Conservation (phyloP, 2,888 invertebrate genomes). For the Mimachlamys varia region DNA sequence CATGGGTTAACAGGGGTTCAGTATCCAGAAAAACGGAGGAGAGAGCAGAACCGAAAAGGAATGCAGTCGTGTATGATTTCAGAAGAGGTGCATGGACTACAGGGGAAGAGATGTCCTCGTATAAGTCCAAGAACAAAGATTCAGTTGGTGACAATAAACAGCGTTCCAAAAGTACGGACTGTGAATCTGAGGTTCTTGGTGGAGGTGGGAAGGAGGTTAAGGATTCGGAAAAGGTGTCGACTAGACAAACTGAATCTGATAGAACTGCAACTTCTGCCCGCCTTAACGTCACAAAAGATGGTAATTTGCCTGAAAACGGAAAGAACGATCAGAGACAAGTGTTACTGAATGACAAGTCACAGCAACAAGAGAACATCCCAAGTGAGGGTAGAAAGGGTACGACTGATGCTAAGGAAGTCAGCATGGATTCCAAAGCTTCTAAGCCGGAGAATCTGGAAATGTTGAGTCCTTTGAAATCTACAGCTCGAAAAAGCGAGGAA, state of each 20-base stretch:
- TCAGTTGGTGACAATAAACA: neutral
- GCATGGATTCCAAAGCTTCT: neutral
- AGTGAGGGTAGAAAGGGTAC: neutral
- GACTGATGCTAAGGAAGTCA: neutral
- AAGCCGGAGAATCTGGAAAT: neutral
- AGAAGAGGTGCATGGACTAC: neutral
- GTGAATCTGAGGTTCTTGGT: neutral
- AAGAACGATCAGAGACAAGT: neutral
- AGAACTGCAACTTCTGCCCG: neutral
- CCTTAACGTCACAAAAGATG: neutral
- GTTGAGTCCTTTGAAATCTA: neutral
- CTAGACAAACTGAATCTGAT: neutral
- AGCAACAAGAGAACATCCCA: neutral
- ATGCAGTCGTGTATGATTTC: neutral
- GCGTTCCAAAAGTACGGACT: neutral
- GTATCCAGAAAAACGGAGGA: neutral
- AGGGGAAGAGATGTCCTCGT: neutral
- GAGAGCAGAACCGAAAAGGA: neutral
- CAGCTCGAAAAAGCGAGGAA: neutral
- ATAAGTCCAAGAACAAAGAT: neutral
- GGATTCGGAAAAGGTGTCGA: neutral
- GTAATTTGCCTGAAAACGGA: neutral
- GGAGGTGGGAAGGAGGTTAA: neutral
- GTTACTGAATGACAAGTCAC: neutral
- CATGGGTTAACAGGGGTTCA: neutral